These are phyloP conservation scores for Knipowitschia caucasica DNA, from an alignment of 2,797 vertebrate genomes.

Conservation along the genomic window DNA sequence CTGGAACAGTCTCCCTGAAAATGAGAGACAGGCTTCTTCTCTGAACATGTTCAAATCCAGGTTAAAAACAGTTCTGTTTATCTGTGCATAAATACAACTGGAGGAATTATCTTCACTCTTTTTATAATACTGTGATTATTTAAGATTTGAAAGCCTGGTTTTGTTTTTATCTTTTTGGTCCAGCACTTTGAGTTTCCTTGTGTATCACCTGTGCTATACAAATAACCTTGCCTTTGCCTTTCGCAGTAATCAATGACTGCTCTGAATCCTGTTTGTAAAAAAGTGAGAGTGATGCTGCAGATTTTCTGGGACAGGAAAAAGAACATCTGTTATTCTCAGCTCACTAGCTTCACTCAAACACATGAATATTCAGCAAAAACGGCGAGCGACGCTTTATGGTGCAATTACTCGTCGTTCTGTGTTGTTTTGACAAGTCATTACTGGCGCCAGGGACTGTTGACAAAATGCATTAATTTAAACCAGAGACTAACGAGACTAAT, in stretches of 20 bases:
- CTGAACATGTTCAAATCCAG: too few species aligned
- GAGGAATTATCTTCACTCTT: too few species aligned
- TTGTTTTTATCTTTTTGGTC: too few species aligned
- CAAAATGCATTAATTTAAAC: conserved; percentile 40
- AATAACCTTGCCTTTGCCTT: too few species aligned
- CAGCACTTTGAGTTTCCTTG: too few species aligned
- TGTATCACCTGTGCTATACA: too few species aligned
- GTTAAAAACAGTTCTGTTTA: too few species aligned
- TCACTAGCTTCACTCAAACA: conserved; percentile 25
- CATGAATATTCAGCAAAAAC: conserved; percentile 50
- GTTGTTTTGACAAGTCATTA: conserved; percentile 50
- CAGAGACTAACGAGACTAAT: conserved; percentile 30
- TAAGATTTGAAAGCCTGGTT: too few species aligned
- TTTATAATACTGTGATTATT: too few species aligned
- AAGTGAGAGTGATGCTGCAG: conserved; percentile 22
- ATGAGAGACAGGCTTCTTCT: too few species aligned
- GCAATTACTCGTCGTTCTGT: conserved; percentile 28
- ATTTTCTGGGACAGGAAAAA: conserved; percentile 29
- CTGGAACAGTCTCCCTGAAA: too few species aligned
- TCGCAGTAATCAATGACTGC: conserved; percentile 48
- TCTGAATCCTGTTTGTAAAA: conserved; percentile 47
- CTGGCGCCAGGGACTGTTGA: conserved; percentile 34
- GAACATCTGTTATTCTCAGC: conserved; percentile 43
- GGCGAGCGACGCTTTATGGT: conserved; percentile 23
- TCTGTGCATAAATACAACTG: too few species aligned